A percentile compares a stretch with the other conserved stretches of the same genome.
Conservation (phyloP, 2,797 vertebrate species). For the Danio kyathit region DNA sequence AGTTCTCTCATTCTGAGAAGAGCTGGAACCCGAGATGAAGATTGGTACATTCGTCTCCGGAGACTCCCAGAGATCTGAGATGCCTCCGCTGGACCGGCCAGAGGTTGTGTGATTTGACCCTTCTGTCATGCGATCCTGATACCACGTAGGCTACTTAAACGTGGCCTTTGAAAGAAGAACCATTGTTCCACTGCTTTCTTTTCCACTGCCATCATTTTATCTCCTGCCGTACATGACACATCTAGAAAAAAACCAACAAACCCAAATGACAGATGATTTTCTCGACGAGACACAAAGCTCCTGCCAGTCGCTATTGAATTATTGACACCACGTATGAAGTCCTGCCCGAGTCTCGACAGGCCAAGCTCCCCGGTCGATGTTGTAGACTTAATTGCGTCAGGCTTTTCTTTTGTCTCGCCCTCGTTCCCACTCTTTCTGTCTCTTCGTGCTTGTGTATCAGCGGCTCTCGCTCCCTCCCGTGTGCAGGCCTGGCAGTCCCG, state of each 20-base stretch:
- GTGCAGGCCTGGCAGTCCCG: conserved; percentile 4
- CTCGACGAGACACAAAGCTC: conserved; percentile 20
- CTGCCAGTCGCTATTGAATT: conserved; percentile 26
- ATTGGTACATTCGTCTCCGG: conserved; percentile 33
- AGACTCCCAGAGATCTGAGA: conserved; percentile 31
- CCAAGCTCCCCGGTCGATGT: conserved; percentile 4
- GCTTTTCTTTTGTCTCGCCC: conserved; percentile 12
- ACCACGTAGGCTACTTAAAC: conserved; percentile 9
- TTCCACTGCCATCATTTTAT: conserved; percentile 36
- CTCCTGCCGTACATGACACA: conserved; percentile 7
- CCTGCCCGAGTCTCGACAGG: conserved; percentile 18
- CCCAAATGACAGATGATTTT: conserved; percentile 20
- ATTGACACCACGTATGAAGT: conserved; percentile 28
- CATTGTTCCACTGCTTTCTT: conserved; percentile 40
- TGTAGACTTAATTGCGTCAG: background rate
- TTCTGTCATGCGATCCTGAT: conserved; percentile 49
- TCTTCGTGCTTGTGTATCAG: background rate
- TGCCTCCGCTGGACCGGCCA: conserved; percentile 3
- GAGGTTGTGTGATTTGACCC: conserved; percentile 52
- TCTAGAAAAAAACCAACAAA: conserved; percentile 2
- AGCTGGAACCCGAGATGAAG: conserved; percentile 7
- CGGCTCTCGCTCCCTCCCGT: conserved; percentile 11
- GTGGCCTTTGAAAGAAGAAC: conserved; percentile 24
- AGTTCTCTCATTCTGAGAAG: background rate
- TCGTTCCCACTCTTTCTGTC: background rate